phyloP scores from a whole-genome alignment of 2,113 vertebrate species.

The Kobus ellipsiprymnus region DNA sequence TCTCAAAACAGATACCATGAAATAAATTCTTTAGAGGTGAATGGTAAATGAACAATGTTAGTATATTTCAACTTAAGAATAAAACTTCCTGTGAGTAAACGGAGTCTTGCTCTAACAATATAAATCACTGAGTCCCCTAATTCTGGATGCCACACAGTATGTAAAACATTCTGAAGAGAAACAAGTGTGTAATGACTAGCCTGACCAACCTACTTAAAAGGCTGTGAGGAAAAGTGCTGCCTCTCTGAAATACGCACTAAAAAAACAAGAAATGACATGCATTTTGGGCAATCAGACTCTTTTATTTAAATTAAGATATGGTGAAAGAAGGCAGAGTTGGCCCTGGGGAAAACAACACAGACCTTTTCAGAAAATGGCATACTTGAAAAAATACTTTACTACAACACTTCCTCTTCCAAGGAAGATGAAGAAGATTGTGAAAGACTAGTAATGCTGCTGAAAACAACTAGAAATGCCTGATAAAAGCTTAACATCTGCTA shows the following conservation, averaged over 20 bases:
- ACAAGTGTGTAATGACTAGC: background rate
- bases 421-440: background rate
- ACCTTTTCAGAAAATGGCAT: background rate
- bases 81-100: constrained; percentile 34
- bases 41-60: constrained; percentile 33
- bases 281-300: background rate
- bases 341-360: background rate
- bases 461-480: constrained; percentile 1
- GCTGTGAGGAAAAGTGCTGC: background rate
- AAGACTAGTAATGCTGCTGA: background rate
- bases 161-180: constrained; percentile 1
- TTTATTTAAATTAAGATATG: background rate
- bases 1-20: constrained; percentile 42
- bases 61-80: constrained; percentile 29
- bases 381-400: background rate
- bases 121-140: background rate
- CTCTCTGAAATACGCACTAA: background rate
- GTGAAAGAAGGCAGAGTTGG: background rate
- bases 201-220: background rate
- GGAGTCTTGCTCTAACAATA: background rate
- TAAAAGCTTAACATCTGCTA: background rate
- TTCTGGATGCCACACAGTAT: background rate
- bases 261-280: background rate
- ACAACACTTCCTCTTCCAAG: background rate
- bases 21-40: constrained; percentile 48